Percentiles rank a stretch among this genome's conserved stretches.
Conservation (phyloP, 2,113 vertebrate genomes). For the Onychorhynchus coronatus region DNA sequence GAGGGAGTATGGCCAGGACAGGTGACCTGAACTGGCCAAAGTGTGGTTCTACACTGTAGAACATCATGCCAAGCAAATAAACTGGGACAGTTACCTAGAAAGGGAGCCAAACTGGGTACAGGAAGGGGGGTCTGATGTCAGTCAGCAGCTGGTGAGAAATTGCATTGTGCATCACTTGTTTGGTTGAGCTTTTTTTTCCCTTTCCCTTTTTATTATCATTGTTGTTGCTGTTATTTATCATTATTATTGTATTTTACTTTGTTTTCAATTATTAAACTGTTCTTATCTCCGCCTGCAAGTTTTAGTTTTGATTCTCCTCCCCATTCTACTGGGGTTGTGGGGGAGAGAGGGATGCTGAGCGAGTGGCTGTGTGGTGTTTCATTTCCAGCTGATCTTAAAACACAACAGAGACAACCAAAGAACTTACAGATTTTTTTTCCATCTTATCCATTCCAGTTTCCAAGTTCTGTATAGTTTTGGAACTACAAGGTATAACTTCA, state of each 20-base stretch:
- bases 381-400: background rate
- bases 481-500: background rate
- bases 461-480: background rate
- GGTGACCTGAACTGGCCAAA: background rate
- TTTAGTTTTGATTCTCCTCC: background rate
- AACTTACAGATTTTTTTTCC: background rate
- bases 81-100: background rate
- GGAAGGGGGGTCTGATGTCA: fast-evolving
- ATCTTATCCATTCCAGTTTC: background rate
- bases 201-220: background rate
- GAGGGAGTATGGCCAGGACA: background rate
- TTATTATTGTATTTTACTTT: background rate
- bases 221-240: too few species aligned
- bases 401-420: background rate
- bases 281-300: background rate
- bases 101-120: background rate
- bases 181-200: background rate
- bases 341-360: background rate
- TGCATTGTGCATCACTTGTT: background rate
- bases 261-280: background rate
- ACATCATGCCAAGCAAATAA: background rate
- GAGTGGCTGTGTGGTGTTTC: fast-evolving
- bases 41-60: background rate
- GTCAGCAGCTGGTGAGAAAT: background rate
- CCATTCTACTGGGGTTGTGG: background rate